Evolutionary conservation across 2,113 vertebrate species (phyloP), one percentile per base, ranked within the genome.

Genomic region (Indicator maculatus): DNA sequence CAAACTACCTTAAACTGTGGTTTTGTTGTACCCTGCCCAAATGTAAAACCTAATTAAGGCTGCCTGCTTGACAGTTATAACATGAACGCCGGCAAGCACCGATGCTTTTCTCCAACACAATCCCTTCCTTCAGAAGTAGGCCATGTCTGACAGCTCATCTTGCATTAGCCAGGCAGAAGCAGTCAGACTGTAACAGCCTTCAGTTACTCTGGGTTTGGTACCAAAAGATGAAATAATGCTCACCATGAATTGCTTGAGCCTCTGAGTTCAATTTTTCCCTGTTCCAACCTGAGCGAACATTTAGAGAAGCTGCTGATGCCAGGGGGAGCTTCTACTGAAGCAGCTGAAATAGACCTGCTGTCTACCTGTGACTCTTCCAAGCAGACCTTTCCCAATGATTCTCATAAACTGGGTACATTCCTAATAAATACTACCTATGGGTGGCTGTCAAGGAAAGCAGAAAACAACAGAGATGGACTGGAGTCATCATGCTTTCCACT

Each of bases 81-180:
- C 26, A 18, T 0, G 3, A 66, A 60, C 0, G 1, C 28, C 69
- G 44, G 19, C 0, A 1, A 74, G 66, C 5, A 0, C 44, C 0
- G 2, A 16, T 16, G 69, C 70, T 15, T 53, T 50, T 47, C 59
- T 38, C 53, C 6, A 30, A 52, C 76, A 86, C 60, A 15, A 11
- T 31, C 59, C 45, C 76, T 94, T 28, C 85, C 83, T 61, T 69
- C 9, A 27, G 58, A 96, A 96, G 79, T 90, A 91, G 94, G 93
- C 79, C 93, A 90, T 1, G 16, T 71, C 92, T 94, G 93, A 94
- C 96, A 96, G 90, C 83, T 90, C 91, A 38, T 38, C 83, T 39
- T 5, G 0, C 60, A 84, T 90, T 82, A 91, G 95, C 85, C 85
- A 80, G 56, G 81, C 84, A 89, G 67, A 33, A 91, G 76, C 86